Base-by-base conservation (phyloP, 2,113 vertebrate genomes). In the Nicator chloris region DNA sequence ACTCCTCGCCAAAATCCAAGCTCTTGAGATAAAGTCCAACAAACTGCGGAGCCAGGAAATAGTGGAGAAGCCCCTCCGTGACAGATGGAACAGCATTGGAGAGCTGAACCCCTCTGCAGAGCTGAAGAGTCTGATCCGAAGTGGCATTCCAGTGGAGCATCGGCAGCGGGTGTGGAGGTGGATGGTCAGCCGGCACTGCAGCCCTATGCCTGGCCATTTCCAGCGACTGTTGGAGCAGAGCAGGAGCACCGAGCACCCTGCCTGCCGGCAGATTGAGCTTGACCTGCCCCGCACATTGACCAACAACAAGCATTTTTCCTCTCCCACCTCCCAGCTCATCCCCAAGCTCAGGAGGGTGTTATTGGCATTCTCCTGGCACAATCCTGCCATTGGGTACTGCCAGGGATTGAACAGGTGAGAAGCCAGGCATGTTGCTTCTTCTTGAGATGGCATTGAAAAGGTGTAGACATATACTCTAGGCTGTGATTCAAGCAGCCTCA, bases 391-490 rank as follows among this genome's bases (percentile, higher is more conserved):
- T 27, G 99, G 99, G 71, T 99, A 99, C 96, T 99, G 99, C 94
- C 99, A 99, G 88, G 99, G 99, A 40, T 97, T 99, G 72, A 99
- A 99, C 98, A 99, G 99, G 99, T 99, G 71, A 97, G 97, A 33
- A 80, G 4, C 9, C 6, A 64, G 27, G 42, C 75, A 6, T 50
- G 54, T 28, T 72, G 21, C n/a, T 78, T 37, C 39, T 88, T 72
- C 15, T 2, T 30, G 30, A 59, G 42, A 40, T 59, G 81, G 33
- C 49, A 37, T n/a, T 75, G 44, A 13, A 68, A 69, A 69, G 3
- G 13, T 87, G 19, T 50, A 50, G 33, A 51, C 9, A 6, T 2
- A 1, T 78, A 6, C 13, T 66, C 16, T 33, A 54, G 44, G 11
- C 66, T 82, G 17, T 76, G 47, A 51, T 79, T 76, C 21, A 35